Conservation (phyloP, 2,113 vertebrate genomes). For the Myotis brandtii region DNA sequence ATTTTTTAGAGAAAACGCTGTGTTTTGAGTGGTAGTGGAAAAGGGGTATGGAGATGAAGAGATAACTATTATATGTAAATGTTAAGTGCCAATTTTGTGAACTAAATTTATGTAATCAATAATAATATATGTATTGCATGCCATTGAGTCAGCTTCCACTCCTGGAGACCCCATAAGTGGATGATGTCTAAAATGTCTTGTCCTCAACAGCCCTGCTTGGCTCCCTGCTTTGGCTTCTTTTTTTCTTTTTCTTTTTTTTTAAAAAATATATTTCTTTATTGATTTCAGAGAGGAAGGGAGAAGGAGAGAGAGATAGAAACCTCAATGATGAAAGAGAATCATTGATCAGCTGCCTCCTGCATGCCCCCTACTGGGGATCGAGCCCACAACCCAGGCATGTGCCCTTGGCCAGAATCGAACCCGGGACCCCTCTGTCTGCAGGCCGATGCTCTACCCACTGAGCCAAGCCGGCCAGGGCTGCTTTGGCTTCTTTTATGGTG, state of each 20-base stretch:
- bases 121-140: neutral
- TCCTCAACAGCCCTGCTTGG: neutral
- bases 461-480: no score
- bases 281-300: no score
- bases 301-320: no score
- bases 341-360: no score
- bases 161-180: neutral
- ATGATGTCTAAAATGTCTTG: neutral
- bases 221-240: neutral
- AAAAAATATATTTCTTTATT: no score
- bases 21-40: neutral
- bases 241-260: neutral
- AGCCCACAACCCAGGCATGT: no score
- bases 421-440: no score
- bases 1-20: neutral
- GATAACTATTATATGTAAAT: neutral
- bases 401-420: no score
- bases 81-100: neutral
- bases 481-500: neutral
- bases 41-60: neutral
- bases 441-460: no score
- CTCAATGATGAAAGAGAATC: no score
- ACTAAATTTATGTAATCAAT: neutral
- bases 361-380: no score
- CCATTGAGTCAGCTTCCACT: neutral